Evolutionary conservation across 2,888 invertebrate genomes (phyloP).

Genomic region (Drepanosiphum platanoidis): DNA sequence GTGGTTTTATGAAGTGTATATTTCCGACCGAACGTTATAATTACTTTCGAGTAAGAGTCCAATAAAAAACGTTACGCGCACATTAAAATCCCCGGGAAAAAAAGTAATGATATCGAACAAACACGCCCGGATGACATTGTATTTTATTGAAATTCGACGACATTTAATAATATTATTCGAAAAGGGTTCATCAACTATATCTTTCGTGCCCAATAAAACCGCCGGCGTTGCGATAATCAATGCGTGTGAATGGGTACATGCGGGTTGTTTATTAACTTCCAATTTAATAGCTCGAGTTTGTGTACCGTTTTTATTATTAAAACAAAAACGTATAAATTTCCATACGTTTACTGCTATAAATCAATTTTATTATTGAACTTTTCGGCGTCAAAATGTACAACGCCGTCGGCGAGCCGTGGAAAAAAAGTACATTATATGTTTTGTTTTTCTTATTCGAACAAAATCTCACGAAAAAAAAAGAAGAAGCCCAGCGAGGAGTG

Average conservation of each 20-base stretch:
- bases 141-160: neutral
- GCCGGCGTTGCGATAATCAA: neutral
- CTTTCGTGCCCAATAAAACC: constrained; percentile 1
- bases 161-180: neutral
- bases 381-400: neutral
- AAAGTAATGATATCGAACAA: neutral
- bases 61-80: neutral
- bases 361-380: neutral
- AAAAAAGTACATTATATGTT: neutral
- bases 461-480: too few species aligned
- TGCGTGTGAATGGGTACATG: neutral
- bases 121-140: neutral
- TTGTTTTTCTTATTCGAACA: too few species aligned
- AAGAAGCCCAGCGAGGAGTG: too few species aligned
- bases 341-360: neutral
- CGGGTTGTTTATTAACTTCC: constrained; percentile 1
- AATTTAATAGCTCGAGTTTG: neutral
- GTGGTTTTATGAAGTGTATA: neutral
- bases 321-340: neutral
- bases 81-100: neutral
- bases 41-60: neutral
- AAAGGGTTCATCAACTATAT: neutral
- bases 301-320: neutral
- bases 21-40: neutral
- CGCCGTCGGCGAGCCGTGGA: neutral